Evolutionary conservation across 92 coral and sea anemone species (phyloP).

Genomic region (Isaurus tuberculatus): DNA sequence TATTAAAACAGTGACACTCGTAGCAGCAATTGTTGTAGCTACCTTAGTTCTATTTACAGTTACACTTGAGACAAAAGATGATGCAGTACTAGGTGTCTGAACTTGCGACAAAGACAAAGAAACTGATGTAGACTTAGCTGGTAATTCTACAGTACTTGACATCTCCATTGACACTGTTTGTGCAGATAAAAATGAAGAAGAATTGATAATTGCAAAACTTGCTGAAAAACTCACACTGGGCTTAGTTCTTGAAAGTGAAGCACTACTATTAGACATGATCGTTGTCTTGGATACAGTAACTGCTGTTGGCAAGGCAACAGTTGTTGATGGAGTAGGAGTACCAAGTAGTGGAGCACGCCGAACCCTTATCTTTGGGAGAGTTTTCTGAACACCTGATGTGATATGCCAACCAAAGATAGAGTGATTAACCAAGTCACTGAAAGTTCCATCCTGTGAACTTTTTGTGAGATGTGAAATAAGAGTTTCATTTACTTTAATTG

Average conservation of each 20-base stretch:
- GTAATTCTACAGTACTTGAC: background rate
- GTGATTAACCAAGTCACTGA: conserved; percentile 64
- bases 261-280: conserved; percentile 43
- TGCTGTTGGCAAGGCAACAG: conserved; percentile 71
- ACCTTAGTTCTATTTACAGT: background rate
- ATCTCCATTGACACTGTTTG: conserved; percentile 15
- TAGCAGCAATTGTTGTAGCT: background rate
- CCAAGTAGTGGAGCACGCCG: conserved; percentile 63
- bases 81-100: conserved; percentile 29
- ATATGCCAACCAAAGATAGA: conserved; percentile 95
- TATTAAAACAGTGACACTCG: background rate
- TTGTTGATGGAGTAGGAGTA: conserved; percentile 81
- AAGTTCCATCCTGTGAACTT: conserved; percentile 77
- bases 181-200: conserved; percentile 2
- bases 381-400: conserved; percentile 82
- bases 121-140: background rate
- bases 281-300: conserved; percentile 64
- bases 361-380: conserved; percentile 61
- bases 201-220: conserved; percentile 2
- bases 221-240: conserved; percentile 22
- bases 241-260: conserved; percentile 29
- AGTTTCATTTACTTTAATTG: conserved; percentile 66
- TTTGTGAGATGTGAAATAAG: conserved; percentile 67
- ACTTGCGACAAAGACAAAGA: background rate
- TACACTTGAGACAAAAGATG: background rate